Evolutionary conservation across 1,140 invertebrate species (phyloP).

Genomic region (Dendrolimus punctatus): DNA sequence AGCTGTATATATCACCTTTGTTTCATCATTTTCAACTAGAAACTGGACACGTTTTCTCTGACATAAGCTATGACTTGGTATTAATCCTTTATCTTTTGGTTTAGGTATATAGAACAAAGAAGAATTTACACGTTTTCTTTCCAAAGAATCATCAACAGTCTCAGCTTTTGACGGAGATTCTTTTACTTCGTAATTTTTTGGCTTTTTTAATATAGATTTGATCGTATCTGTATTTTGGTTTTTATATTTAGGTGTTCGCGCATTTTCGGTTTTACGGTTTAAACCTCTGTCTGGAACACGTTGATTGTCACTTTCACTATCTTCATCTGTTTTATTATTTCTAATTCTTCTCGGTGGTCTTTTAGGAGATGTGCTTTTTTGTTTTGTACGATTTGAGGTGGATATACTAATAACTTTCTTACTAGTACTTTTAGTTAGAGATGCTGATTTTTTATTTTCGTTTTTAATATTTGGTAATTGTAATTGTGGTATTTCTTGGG

Average conservation of each 20-base stretch:
- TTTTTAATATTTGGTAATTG: slow-evolving; percentile 61
- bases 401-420: slow-evolving; percentile 43
- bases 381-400: slow-evolving; percentile 50
- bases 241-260: slow-evolving; percentile 41
- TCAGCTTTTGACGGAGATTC: slow-evolving; percentile 34
- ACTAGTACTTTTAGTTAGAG: slow-evolving; percentile 45
- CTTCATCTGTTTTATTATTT: slow-evolving; percentile 57
- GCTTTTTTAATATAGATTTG: slow-evolving; percentile 82
- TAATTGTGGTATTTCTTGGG: slow-evolving; percentile 43
- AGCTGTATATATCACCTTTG: slow-evolving; percentile 60
- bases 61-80: slow-evolving; percentile 42
- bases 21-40: slow-evolving; percentile 73
- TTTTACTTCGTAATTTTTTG: slow-evolving; percentile 48
- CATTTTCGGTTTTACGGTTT: slow-evolving; percentile 32
- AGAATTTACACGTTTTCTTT: slow-evolving; percentile 57
- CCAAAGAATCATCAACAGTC: slow-evolving; percentile 40
- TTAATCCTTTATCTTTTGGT: slow-evolving; percentile 56
- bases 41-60: slow-evolving; percentile 75
- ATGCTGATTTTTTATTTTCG: slow-evolving; percentile 48
- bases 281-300: slow-evolving; percentile 41
- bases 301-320: slow-evolving; percentile 65
- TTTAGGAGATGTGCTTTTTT: slow-evolving; percentile 61
- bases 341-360: slow-evolving; percentile 55
- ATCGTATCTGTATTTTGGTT: slow-evolving; percentile 56
- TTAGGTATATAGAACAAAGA: slow-evolving; percentile 79